Evolutionary conservation across 1,140 invertebrate species (phyloP), one percentile per base, ranked within the genome.

Genomic region (Eurosta solidaginis): DNA sequence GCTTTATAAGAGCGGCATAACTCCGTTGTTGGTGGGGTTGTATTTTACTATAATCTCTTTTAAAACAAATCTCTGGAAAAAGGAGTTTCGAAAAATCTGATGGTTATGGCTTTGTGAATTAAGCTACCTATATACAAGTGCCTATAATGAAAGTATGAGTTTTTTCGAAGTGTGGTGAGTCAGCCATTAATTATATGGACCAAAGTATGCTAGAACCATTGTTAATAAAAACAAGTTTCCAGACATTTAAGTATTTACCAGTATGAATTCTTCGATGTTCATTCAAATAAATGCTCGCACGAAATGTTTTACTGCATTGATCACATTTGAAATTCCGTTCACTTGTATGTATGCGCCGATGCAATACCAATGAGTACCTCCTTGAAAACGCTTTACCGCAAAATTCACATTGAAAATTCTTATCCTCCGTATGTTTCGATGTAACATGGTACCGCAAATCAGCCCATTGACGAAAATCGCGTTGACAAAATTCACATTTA

Each of bases 251-350:
- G 1, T 10, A 36, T 63, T 80, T 82, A 92, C 93, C 94, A 25
- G 96, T 98, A 84, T 99, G 97, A 54, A 98, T 97, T 77, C 96
- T 91, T 78, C 95, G 91, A 87, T 98, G 97, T 84, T 93, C 94
- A 80, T 95, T 92, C 4, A 96, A 86, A 88, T 96, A 96, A 2
- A 93, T 95, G 68, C 94, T 95, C 1, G 95, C 95, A 27, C 95
- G 88, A 88, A 97, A 97, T 10, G 92, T 93, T 87, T 96, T 79
- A 90, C 92, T 10, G 84, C 95, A 97, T 82, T 92, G 95, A 82
- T 96, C 94, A 84, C 96, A 97, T 49, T 93, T 92, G 87, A 96
- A 97, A 87, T 96, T 96, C 40, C 93, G 91, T 83, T 97, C 96
- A 7, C 95, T 94, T 0, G 96, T 97, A 85, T 98, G 96, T 76